Evolutionary conservation across 2,797 vertebrate species (phyloP), one percentile per base, ranked within the genome.

Genomic region (Aplochiton taeniatus): DNA sequence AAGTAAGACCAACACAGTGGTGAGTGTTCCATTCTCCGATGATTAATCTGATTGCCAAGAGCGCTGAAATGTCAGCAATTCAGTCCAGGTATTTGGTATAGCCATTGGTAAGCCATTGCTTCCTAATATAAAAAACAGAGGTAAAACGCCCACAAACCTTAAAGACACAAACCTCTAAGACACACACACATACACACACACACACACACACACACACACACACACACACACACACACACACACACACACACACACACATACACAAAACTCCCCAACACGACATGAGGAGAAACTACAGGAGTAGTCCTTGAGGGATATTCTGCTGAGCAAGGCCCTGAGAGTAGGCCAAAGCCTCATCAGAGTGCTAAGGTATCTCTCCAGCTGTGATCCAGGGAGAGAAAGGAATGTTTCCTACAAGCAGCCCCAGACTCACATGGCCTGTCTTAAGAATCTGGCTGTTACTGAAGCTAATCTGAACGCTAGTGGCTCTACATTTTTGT

Each of bases 31-130:
- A 9, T 70, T 55, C 63, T 16, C 44, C 67, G 31, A 45, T 57
- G 11, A 0, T 19, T 1, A 9, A 59, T 72, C 43, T 74, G 76
- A 85, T 64, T 74, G 76, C 86, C 76, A 70, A 49, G 58, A 68
- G 31, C 2, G 76, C 63, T 81, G 77, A 80, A 87, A 85, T 46
- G 75, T 76, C 79, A 75, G 70, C 74, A 83, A 87, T 71, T 42
- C 16, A 64, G 75, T 84, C 79, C 83, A 86, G 83, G 81, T 81
- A 80, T 75, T 47, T 16, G 43, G 6, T 7, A 16, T 42, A 67
- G 49, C 64, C 68, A 66, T 43, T 31, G 14, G 11, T 16, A 14
- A 11, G 42, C 55, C 14, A 46, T 18, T 46, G 51, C 58, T 1
- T 58, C 56, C 4, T 9, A 68, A 68, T 47, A 69, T 70, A 72